Percentiles rank a stretch among this genome's conserved stretches.
These are phyloP conservation scores for Scolanthus callimorphus DNA, from an alignment of 92 coral and sea anemone genomes.

Conservation along the genomic window DNA sequence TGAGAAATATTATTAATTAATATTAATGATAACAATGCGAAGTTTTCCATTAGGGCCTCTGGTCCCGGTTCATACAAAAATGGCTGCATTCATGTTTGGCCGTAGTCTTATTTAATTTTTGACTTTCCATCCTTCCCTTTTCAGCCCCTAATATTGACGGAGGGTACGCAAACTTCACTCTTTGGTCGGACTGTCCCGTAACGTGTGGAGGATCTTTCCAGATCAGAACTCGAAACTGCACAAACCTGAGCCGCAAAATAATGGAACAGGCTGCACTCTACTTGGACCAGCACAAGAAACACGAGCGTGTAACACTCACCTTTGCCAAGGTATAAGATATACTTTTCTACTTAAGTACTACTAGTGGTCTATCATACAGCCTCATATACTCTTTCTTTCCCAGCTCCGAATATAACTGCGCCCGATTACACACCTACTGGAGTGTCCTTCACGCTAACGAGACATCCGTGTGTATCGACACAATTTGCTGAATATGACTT, in stretches of 20 bases:
- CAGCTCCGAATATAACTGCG: neutral
- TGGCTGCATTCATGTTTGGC: constrained; percentile 1
- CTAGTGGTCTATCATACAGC: neutral
- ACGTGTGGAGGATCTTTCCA: constrained; percentile 50
- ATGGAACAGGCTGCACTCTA: constrained; percentile 44
- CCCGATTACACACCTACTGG: neutral
- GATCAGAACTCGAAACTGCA: constrained; percentile 48
- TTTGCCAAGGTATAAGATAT: constrained; percentile 45
- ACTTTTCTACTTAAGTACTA: no score
- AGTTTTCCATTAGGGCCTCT: no score
- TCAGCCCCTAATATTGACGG: constrained; percentile 50
- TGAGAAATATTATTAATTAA: no score
- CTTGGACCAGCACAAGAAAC: constrained; percentile 44
- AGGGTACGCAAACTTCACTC: constrained; percentile 56
- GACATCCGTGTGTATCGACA: neutral
- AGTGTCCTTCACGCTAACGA: neutral
- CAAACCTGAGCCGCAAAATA: constrained; percentile 50
- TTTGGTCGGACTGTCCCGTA: constrained; percentile 61
- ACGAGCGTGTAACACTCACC: constrained; percentile 42
- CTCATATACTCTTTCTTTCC: neutral
- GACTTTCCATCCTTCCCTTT: neutral
- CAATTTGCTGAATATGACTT: neutral
- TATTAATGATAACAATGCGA: no score
- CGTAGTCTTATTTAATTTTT: neutral
- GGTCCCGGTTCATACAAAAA: no score